A percentile compares a stretch with the other conserved stretches of the same genome.
Conservation (phyloP, 1,140 invertebrate genomes). For the Drosophila navojoa region DNA sequence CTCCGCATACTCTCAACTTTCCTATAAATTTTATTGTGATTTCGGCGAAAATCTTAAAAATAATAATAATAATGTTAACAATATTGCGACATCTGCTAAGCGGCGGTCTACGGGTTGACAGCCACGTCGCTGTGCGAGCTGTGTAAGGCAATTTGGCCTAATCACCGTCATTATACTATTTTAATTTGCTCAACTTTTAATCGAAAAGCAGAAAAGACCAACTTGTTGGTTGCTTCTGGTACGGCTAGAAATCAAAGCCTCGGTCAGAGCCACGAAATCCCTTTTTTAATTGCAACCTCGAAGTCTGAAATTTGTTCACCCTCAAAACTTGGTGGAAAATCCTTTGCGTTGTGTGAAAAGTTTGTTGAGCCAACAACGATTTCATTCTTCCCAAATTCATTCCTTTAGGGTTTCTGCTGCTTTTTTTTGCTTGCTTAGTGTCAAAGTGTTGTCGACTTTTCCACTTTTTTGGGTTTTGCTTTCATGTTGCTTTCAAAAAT, state of each 20-base stretch:
- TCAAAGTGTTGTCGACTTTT: conserved; percentile 73
- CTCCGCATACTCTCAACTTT: too few relatives aligned
- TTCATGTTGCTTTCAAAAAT: conserved; percentile 31
- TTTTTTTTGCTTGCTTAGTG: conserved; percentile 44
- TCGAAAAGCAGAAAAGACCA: conserved; percentile 50
- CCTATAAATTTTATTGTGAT: too few relatives aligned
- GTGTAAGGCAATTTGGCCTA: conserved; percentile 50
- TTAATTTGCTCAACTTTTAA: conserved; percentile 78
- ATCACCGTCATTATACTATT: conserved; percentile 76
- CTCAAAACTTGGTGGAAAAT: conserved; percentile 48
- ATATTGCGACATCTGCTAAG: conserved; percentile 1
- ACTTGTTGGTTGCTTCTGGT: conserved; percentile 9
- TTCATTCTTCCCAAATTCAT: conserved; percentile 27
- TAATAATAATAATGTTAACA: too few relatives aligned
- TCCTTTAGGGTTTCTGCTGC: conserved; percentile 29
- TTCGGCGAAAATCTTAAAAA: too few relatives aligned
- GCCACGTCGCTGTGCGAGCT: neutral
- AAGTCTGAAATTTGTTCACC: conserved; percentile 30
- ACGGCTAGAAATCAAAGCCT: conserved; percentile 66
- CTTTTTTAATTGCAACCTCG: conserved; percentile 76
- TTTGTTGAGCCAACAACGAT: conserved; percentile 47
- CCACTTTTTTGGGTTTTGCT: conserved; percentile 33
- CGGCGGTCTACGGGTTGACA: neutral
- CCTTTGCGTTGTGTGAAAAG: conserved; percentile 41
- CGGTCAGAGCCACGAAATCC: conserved; percentile 62